A percentile compares a stretch with the other conserved stretches of the same genome.
phyloP scores from a whole-genome alignment of 2,113 vertebrate genomes.

The Rattus rattus region DNA sequence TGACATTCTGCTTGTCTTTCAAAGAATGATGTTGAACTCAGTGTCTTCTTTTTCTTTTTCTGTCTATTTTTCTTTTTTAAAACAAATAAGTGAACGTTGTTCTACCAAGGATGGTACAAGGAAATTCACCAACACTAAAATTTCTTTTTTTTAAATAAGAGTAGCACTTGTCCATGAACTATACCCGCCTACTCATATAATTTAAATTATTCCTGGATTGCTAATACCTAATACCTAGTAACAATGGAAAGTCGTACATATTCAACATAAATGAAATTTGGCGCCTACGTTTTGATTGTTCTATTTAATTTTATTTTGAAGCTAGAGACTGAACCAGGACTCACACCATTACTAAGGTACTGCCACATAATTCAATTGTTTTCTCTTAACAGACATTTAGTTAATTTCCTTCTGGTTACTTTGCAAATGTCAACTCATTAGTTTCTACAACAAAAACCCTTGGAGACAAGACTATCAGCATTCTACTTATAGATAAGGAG shows the following conservation, averaged over 20 bases:
- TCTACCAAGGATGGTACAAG: not conserved
- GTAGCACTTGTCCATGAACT: not conserved
- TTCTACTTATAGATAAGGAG: constrained; percentile 10
- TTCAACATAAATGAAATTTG: not conserved
- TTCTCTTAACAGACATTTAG: not conserved
- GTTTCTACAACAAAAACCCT: not conserved
- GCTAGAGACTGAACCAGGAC: not conserved
- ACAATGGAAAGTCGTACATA: not conserved
- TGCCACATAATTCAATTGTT: not conserved
- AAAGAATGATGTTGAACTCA: not conserved
- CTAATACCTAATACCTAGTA: not conserved
- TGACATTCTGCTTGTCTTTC: constrained; percentile 12
- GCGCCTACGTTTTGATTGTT: not conserved
- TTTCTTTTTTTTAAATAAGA: not conserved
- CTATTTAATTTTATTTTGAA: not conserved
- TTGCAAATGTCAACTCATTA: constrained; percentile 16
- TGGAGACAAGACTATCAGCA: not conserved
- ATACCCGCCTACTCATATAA: not conserved
- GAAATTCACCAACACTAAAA: not conserved
- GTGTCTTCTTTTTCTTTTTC: too few species aligned
- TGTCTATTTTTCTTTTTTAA: not conserved
- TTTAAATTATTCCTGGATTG: not conserved
- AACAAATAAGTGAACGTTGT: not conserved
- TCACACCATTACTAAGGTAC: not conserved
- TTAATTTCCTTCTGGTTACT: not conserved